These are phyloP conservation scores for Chrysolina oricalcia DNA, from an alignment of 2,888 invertebrate genomes.

Conservation along the genomic window DNA sequence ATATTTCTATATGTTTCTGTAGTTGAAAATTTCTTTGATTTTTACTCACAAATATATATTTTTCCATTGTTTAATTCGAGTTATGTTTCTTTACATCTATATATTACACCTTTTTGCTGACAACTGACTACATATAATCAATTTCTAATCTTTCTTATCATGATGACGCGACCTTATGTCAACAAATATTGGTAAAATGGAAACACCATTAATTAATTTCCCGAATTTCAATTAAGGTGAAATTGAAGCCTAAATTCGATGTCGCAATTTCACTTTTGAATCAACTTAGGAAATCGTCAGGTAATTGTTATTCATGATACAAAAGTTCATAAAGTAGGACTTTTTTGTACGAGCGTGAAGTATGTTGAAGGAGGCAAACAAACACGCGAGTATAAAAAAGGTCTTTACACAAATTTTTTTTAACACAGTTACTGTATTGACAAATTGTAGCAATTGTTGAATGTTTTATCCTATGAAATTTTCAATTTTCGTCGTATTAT, in stretches of 20 bases:
- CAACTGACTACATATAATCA: constrained; percentile 31
- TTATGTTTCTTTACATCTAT: neutral
- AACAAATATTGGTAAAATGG: neutral
- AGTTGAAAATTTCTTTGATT: neutral
- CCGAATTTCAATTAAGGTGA: neutral
- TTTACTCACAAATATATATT: constrained; percentile 31
- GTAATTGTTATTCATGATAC: too few relatives aligned
- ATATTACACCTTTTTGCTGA: constrained; percentile 22
- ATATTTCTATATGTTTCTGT: neutral
- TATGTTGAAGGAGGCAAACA: too few relatives aligned
- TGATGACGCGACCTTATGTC: neutral
- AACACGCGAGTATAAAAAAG: too few relatives aligned
- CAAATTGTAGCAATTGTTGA: too few relatives aligned
- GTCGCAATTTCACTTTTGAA: neutral
- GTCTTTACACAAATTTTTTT: too few relatives aligned
- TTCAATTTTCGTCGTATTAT: too few relatives aligned
- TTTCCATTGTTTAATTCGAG: constrained; percentile 15
- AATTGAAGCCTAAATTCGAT: neutral
- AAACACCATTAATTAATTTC: neutral
- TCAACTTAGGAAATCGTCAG: too few relatives aligned
- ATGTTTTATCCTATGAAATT: too few relatives aligned
- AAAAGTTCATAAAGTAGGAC: too few relatives aligned
- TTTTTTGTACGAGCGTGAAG: too few relatives aligned
- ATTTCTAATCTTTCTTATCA: constrained; percentile 41
- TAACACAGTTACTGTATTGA: too few relatives aligned